Evolutionary conservation across 2,113 vertebrate species (phyloP).

Genomic region (Rafetus swinhoei): DNA sequence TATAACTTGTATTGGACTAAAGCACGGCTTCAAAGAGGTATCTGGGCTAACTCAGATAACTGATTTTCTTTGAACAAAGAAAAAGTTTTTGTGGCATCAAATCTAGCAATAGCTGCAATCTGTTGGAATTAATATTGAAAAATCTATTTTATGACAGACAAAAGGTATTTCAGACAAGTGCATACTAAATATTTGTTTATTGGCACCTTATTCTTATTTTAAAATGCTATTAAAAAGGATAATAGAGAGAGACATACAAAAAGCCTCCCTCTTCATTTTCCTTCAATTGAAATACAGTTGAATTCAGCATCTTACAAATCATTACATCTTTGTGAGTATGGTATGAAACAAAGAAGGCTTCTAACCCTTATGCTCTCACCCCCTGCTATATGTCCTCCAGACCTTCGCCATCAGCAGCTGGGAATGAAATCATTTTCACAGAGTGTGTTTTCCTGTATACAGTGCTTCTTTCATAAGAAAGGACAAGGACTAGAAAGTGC

Average conservation of each 20-base stretch:
- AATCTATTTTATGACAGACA: neutral
- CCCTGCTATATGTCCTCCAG: neutral
- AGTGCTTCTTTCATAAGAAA: neutral
- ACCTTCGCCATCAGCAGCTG: neutral
- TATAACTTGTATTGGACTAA: rapidly evolving
- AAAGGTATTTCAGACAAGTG: neutral
- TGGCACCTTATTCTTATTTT: neutral
- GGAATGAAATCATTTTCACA: neutral
- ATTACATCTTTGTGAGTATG: neutral
- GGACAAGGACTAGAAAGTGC: neutral
- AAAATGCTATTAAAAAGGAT: neutral
- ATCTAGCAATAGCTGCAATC: rapidly evolving
- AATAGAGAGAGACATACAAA: neutral
- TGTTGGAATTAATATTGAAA: neutral
- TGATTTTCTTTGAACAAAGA: rapidly evolving
- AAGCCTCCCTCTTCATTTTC: neutral
- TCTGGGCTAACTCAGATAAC: neutral
- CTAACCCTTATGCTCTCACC: neutral
- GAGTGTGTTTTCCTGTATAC: neutral
- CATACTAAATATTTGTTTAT: neutral
- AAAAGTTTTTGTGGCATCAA: rapidly evolving
- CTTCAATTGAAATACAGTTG: neutral
- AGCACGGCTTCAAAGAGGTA: neutral
- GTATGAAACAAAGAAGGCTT: neutral
- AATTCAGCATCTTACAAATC: neutral